phyloP scores from a whole-genome alignment of 2,113 vertebrate genomes.

The Trinectes maculatus region DNA sequence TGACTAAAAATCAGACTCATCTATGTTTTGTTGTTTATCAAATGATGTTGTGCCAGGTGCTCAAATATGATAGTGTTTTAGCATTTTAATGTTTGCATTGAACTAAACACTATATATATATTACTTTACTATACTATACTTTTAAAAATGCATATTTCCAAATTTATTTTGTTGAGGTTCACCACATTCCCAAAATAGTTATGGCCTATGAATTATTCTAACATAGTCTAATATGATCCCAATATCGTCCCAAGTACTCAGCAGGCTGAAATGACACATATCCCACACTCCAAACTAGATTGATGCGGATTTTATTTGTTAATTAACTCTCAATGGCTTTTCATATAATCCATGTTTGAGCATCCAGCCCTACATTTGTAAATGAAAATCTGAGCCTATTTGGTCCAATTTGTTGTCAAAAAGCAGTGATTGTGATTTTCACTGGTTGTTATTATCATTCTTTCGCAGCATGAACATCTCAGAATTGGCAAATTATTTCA shows the following conservation, averaged over 20 bases:
- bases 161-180: no score
- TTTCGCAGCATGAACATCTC: slow-evolving; percentile 82
- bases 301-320: not conserved
- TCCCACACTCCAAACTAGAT: not conserved
- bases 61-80: no score
- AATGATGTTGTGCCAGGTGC: no score
- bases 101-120: no score
- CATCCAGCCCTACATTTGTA: not conserved
- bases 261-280: not conserved
- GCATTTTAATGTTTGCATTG: no score
- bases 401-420: slow-evolving; percentile 4
- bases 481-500: slow-evolving; percentile 43
- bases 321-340: not conserved
- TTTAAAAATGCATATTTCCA: not conserved
- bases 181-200: no score
- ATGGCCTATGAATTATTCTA: not conserved
- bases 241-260: not conserved
- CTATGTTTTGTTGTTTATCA: no score
- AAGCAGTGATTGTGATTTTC: slow-evolving; percentile 62
- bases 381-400: not conserved
- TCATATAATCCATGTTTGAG: not conserved
- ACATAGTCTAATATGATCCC: not conserved
- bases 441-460: slow-evolving; percentile 85
- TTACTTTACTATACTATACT: no score
- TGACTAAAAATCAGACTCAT: not conserved